Evolutionary conservation across 1,140 invertebrate species (phyloP), one percentile per base, ranked within the genome.

Genomic region (Papilio dardanus): DNA sequence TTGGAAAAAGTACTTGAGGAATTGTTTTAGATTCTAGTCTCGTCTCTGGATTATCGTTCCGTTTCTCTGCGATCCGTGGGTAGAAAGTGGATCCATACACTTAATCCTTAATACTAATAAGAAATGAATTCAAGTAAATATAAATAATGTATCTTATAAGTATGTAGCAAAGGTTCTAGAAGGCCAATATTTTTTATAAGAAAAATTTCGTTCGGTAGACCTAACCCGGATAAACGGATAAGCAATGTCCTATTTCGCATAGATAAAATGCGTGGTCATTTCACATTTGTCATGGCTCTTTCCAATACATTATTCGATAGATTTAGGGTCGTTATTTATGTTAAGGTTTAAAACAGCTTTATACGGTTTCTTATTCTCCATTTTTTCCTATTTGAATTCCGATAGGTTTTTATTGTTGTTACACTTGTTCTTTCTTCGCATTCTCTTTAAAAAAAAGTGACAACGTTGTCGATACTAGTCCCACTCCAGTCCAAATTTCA

Each of bases 211-310:
- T 46, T n/a, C 42, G 1, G 5, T 37, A 2, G 42, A 19, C 7
- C 42, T 19, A 1, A 46, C 42, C 42, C 42, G 42, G n/a, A 16
- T 16, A 6, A n/a, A 46, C 42, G 42, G n/a, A 46, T 46, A 46
- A 46, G 42, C n/a, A 46, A 46, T 46, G 42, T 46, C 42, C 42
- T 46, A 46, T 46, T 46, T n/a, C 42, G 42, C 42, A 46, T 46
- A 46, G n/a, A 46, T 46, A 46, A 46, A 46, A 46, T 46, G n/a
- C n/a, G 5, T n/a, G 42, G 42, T 46, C 42, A 46, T 46, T n/a
- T 7, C n/a, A 6, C 42, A 46, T 46, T n/a, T 46, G 16, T 46
- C n/a, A n/a, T 46, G 0, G 6, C 42, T 19, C 42, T 46, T 46
- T n/a, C 42, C 42, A n/a, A 46, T 46, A 46, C 7, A 19, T 19